phyloP scores from a whole-genome alignment of 2,888 invertebrate genomes.

The Leuctra nigra region DNA sequence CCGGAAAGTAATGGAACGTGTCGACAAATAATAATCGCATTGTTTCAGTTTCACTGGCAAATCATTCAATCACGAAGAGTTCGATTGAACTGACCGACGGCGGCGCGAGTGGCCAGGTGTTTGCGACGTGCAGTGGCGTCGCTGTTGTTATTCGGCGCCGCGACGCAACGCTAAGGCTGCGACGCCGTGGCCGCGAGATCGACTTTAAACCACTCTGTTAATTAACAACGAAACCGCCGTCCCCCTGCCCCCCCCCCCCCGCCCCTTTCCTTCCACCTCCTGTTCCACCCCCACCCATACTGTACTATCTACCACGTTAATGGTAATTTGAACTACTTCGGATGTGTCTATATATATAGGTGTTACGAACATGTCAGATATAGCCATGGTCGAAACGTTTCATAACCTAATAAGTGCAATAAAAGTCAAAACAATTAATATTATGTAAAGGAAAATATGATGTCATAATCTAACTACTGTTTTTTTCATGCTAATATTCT shows the following conservation, averaged over 20 bases:
- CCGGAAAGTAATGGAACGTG: too few species aligned
- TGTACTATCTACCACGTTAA: background rate
- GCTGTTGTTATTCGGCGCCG: background rate
- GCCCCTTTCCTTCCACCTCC: background rate
- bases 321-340: slow-evolving; percentile 11
- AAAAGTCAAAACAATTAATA: too few species aligned
- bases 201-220: slow-evolving; percentile 18
- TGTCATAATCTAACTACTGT: too few species aligned
- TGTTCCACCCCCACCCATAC: background rate
- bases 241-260: background rate
- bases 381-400: too few species aligned
- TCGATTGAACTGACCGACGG: background rate
- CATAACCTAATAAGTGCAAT: too few species aligned
- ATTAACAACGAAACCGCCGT: slow-evolving; percentile 8
- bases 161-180: background rate
- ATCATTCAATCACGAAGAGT: background rate
- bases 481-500: too few species aligned
- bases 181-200: slow-evolving; percentile 1
- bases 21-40: too few species aligned
- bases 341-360: background rate
- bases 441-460: too few species aligned
- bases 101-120: background rate
- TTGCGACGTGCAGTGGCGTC: background rate
- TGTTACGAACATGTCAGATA: too few species aligned
- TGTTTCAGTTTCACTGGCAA: too few species aligned